Base-by-base conservation (phyloP, 1,140 invertebrate genomes). In the Eubasilissa regina region DNA sequence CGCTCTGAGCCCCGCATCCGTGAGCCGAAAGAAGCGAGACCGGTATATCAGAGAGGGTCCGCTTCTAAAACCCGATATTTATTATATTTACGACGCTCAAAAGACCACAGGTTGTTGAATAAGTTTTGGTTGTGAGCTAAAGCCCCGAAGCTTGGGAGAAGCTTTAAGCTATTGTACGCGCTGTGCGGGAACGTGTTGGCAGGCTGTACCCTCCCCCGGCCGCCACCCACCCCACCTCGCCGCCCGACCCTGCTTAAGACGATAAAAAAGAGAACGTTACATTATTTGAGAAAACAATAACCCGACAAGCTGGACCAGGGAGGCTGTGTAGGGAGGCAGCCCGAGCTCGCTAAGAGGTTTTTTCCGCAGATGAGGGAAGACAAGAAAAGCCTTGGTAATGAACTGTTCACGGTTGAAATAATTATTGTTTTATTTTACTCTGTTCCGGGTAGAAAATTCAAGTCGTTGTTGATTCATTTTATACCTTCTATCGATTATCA, bases 81-180 rank as follows among this genome's bases (percentile, higher is more conserved):
- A 86, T 88, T 88, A 88, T 89, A 89, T 89, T 89, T 89, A 89
- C 87, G 88, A 89, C 87, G 87, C 87, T 89, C 87, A 89, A 89
- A 88, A 89, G 87, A 88, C 88, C 87, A 87, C 87, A 86, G 85
- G 87, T 88, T 87, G 88, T 86, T 86, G 87, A 88, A 88, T 88
- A 88, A 88, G 87, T 89, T 88, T 87, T 86, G 84, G 85, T 87
- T 53, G 85, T 87, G 88, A 89, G 68, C 48, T 73, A 55, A 53
- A 73, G 47, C 47, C 21, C 19, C 48, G 45, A 87, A 86, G 87
- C 88, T 86, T 85, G 86, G 85, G 85, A 84, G 86, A 86, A 55
- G 86, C 68, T 73, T 73, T 17, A 19, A 55, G 68, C 68, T 55
- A 73, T 73, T 73, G 68, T 73, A n/a, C 47, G 19, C 68, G 4